These are phyloP conservation scores for Tetropium fuscum DNA, from an alignment of 2,888 invertebrate species.

Conservation along the genomic window DNA sequence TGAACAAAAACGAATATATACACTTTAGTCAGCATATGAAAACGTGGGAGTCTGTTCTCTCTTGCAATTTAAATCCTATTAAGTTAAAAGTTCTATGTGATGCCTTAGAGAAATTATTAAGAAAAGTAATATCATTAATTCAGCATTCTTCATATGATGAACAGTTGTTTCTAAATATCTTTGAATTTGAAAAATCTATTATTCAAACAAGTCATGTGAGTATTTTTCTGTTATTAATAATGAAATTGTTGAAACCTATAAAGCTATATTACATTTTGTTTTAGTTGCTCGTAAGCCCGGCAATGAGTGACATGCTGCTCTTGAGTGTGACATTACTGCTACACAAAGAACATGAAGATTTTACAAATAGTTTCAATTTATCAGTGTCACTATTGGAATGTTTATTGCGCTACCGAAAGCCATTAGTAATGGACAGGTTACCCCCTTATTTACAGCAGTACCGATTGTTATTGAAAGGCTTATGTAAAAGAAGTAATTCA, in stretches of 20 bases:
- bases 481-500: slow-evolving; percentile 56
- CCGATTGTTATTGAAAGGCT: slow-evolving; percentile 52
- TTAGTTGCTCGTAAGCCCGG: slow-evolving; percentile 55
- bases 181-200: slow-evolving; percentile 54
- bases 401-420: slow-evolving; percentile 57
- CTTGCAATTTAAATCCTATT: slow-evolving; percentile 54
- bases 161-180: slow-evolving; percentile 49
- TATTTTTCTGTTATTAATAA: slow-evolving; percentile 28
- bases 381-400: slow-evolving; percentile 54
- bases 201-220: slow-evolving; percentile 57
- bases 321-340: slow-evolving; percentile 50
- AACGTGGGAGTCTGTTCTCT: slow-evolving; percentile 56
- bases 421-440: slow-evolving; percentile 59
- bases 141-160: slow-evolving; percentile 39
- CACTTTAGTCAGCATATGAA: slow-evolving; percentile 45
- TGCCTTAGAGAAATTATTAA: slow-evolving; percentile 51
- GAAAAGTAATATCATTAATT: slow-evolving; percentile 45
- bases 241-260: slow-evolving; percentile 11
- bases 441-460: slow-evolving; percentile 61
- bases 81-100: slow-evolving; percentile 55
- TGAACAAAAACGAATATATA: slow-evolving; percentile 34
- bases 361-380: slow-evolving; percentile 46
- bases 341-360: slow-evolving; percentile 43
- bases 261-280: slow-evolving; percentile 37
- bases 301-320: slow-evolving; percentile 55